Base-by-base conservation (phyloP, 92 coral and sea anemone genomes). In the Zoanthus sociatus region DNA sequence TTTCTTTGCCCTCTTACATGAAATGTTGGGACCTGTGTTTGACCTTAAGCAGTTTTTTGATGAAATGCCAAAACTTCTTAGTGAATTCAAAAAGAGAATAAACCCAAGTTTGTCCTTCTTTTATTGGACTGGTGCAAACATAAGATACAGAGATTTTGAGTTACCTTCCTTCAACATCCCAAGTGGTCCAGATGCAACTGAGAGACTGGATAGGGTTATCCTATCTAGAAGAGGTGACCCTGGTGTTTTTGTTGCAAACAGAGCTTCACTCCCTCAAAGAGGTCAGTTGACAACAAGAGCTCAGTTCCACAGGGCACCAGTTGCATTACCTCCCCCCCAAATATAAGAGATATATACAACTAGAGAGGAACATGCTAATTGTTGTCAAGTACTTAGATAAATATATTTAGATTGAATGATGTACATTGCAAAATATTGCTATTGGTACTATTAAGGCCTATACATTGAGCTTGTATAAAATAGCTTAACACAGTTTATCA, bases 51-150 rank as follows among this genome's bases (percentile, higher is more conserved):
- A 94, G 54, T 92, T 91, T 48, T 69, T n/a, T 68, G 84, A 83
- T 71, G 90, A 86, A 18, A 77, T 78, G 7, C 92, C 98, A 33
- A 94, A 92, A 64, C 90, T 92, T 54, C 82, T 94, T 5, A 90
- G 88, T 88, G 93, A 94, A 73, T 92, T 94, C 37, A 83, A 16
- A 44, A 94, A 94, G 76, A 68, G 88, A 42, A 89, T 90, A 17
- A 87, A 94, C 60, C 91, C 91, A 63, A 84, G 82, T 2, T 45
- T 91, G 63, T 88, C 79, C 7, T 90, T 92, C 31, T 92, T 11
- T 72, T 92, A 92, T 73, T 92, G 95, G 94, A 92, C 95, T 9
- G 93, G 95, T 18, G 86, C 79, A 2, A 92, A 92, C 8, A 71
- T 73, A 32, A 73, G 92, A 7, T 94, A 88, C 87, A 90, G 90